Base-by-base conservation (phyloP, 2,888 invertebrate species). In the Heliconius charithonia region DNA sequence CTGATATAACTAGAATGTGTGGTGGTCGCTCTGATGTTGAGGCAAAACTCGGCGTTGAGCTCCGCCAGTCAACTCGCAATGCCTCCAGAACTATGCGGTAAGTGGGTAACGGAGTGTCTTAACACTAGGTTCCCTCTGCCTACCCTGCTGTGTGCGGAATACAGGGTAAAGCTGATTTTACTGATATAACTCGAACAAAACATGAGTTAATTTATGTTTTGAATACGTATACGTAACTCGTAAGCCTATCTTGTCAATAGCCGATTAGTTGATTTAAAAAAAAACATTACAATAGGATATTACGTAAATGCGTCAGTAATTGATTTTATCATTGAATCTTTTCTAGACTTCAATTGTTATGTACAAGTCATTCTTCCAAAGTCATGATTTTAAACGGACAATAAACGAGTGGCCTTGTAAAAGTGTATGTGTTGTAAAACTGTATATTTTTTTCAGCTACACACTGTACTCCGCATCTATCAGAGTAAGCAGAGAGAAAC, bases 241-340 rank as follows among this genome's bases (percentile, higher is more conserved):
- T 16, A 41, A 41, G 16, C 51, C 37, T n/a, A 29, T 62, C 32
- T 70, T 74, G 59, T 78, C 29, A 63, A 79, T 69, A 45, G 63
- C 32, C 22, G n/a, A 67, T 72, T 27, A 45, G 66, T 27, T 4
- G 37, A 62, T 22, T 78, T 41, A 76, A 80, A 78, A 32, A 78
- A 74, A 80, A 78, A 37, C 81, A 80, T 83, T 82, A 87, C 85
- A 84, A 86, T 81, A 76, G 81, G 62, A 22, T 71, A 75, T 87
- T 87, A 82, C 86, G 82, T 85, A 86, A 87, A 76, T 74, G 59
- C 27, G 65, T 76, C 66, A 78, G 66, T 76, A 85, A 84, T 84
- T 81, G 82, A 82, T 83, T 81, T 81, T 81, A 83, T 81, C 77
- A 63, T 45, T 78, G 79, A 78, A 75, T 80, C 78, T 79, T 80